phyloP scores from a whole-genome alignment of 1,140 invertebrate species.

The Asbolus verrucosus region DNA sequence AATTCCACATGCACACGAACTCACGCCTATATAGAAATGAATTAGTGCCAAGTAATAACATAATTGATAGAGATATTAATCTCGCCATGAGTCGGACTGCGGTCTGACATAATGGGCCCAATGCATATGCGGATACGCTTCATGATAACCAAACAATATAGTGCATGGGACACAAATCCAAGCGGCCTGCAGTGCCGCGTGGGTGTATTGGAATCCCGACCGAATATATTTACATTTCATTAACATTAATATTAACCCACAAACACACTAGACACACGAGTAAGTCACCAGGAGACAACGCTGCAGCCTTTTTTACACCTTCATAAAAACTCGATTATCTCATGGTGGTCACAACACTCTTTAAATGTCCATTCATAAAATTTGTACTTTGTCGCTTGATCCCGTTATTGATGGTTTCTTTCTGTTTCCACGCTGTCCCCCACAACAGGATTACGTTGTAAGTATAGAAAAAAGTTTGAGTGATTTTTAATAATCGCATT shows the following conservation, averaged over 20 bases:
- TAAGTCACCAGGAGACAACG: no score
- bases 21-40: neutral
- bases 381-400: neutral
- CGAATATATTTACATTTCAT: slow-evolving; percentile 24
- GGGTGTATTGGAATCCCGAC: slow-evolving; percentile 18
- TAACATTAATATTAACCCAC: slow-evolving; percentile 8
- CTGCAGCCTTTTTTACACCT: slow-evolving; percentile 9
- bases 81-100: neutral
- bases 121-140: slow-evolving; percentile 41
- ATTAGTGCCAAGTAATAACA: slow-evolving; percentile 29
- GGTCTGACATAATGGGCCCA: slow-evolving; percentile 9
- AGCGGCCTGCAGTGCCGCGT: neutral
- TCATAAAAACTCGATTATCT: no score
- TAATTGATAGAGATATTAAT: slow-evolving; percentile 44
- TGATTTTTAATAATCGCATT: slow-evolving; percentile 11
- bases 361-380: slow-evolving; percentile 15
- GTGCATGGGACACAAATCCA: neutral
- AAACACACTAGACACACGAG: no score
- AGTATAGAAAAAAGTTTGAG: slow-evolving; percentile 27
- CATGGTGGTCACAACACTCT: slow-evolving; percentile 13
- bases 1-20: neutral
- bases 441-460: slow-evolving; percentile 29
- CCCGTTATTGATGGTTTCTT: slow-evolving; percentile 25
- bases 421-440: slow-evolving; percentile 15
- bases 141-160: slow-evolving; percentile 17